These are phyloP conservation scores for Sepioteuthis lessoniana DNA, from an alignment of 2,888 invertebrate species.

Conservation along the genomic window DNA sequence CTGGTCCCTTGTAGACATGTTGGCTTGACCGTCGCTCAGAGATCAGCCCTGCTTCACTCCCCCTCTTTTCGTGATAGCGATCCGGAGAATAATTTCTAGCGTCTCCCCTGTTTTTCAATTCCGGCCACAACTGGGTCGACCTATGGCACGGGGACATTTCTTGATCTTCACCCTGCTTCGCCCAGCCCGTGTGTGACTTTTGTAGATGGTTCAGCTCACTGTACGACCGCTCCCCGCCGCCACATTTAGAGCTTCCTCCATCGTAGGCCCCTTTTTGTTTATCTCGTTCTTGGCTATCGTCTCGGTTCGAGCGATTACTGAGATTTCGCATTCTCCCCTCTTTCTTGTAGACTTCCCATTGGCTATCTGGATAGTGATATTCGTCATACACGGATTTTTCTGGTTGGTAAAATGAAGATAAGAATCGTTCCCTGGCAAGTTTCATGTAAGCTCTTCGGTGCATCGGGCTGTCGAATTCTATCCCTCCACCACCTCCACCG, in stretches of 20 bases:
- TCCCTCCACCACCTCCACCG: background rate
- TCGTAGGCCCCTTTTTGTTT: background rate
- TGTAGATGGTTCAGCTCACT: slow-evolving; percentile 37
- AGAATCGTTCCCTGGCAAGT: slow-evolving; percentile 35
- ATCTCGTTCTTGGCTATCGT: background rate
- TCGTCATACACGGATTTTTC: slow-evolving; percentile 37
- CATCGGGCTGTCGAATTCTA: slow-evolving; percentile 14
- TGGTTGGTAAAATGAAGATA: slow-evolving; percentile 40
- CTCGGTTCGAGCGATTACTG: background rate
- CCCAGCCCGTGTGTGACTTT: background rate
- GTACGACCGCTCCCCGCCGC: background rate
- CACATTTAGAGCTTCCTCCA: background rate
- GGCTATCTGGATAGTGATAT: slow-evolving; percentile 36
- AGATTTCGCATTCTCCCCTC: slow-evolving; percentile 16
- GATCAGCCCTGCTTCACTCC: background rate
- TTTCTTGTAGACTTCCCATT: slow-evolving; percentile 42
- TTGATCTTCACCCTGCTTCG: background rate
- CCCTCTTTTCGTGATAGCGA: background rate
- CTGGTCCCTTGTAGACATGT: background rate
- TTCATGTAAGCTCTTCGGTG: slow-evolving; percentile 39
- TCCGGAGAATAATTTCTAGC: slow-evolving; percentile 14
- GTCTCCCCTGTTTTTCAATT: background rate
- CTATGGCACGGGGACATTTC: slow-evolving; percentile 36
- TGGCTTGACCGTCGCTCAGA: background rate
- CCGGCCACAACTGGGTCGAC: background rate